Percentiles rank a stretch among this genome's conserved stretches.
These are phyloP conservation scores for Trichoplusia ni DNA, from an alignment of 1,140 invertebrate species.

Conservation along the genomic window DNA sequence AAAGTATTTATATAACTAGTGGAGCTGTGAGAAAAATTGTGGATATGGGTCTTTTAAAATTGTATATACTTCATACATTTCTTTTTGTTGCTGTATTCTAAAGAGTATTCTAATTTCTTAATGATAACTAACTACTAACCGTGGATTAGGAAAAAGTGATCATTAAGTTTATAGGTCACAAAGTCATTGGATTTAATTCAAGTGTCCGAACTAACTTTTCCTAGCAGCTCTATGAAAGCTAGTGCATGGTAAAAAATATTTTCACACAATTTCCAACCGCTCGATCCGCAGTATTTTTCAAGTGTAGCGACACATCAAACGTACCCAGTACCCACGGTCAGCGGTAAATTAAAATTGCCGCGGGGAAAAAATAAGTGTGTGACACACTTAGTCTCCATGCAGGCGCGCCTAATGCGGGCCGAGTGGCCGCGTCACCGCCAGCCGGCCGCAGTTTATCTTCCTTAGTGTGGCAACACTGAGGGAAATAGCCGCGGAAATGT, in stretches of 20 bases:
- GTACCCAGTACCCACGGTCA: constrained; percentile 63
- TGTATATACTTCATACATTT: background rate
- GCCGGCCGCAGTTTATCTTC: constrained; percentile 73
- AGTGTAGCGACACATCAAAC: constrained; percentile 67
- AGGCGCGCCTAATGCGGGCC: constrained; percentile 66
- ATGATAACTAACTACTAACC: background rate
- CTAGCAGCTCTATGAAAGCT: background rate
- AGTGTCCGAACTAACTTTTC: background rate
- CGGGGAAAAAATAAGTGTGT: constrained; percentile 68
- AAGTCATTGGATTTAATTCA: background rate
- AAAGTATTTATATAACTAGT: constrained; percentile 8
- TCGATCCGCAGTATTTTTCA: constrained; percentile 49
- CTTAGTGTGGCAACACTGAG: constrained; percentile 67
- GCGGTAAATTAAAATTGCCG: constrained; percentile 73
- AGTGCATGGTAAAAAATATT: constrained; percentile 11
- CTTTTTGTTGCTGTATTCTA: background rate
- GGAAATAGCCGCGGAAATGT: constrained; percentile 66
- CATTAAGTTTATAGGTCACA: background rate
- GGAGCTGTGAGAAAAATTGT: background rate
- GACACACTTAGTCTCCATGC: constrained; percentile 69
- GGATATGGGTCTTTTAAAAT: background rate
- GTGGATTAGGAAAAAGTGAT: background rate
- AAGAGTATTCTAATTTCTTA: background rate
- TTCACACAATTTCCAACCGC: constrained; percentile 6
- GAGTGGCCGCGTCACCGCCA: constrained; percentile 74